Base-by-base conservation (phyloP, 2,797 vertebrate genomes). In the Eupleurogrammus muticus region DNA sequence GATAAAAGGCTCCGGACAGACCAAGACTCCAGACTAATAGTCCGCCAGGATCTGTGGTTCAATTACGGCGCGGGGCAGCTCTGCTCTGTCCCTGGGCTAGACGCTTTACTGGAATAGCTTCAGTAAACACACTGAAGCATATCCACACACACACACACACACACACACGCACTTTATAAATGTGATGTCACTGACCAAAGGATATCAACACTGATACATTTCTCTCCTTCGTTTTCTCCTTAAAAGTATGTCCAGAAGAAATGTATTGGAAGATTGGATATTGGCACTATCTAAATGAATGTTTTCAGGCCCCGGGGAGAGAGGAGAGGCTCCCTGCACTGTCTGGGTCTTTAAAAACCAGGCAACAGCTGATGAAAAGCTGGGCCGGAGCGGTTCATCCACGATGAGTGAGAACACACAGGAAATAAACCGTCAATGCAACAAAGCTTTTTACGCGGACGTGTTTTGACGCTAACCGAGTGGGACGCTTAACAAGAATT, bases 251-350 rank as follows among this genome's bases (percentile, higher is more conserved):
- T 91, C 85, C 71, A 81, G 79, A 73, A 84, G 86, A 90, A 89
- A 90, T 75, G 51, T 72, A 84, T 54, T 56, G 67, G 72, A 85
- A 91, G 87, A 92, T 89, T 92, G 86, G 85, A 85, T 90, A 89
- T 86, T 89, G 88, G 85, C 85, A 87, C 88, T 77, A 89, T 90
- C 89, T 87, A 88, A 92, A 91, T 89, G 69, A 92, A 89, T 90
- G 88, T 92, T 89, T 92, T 89, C 74, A 75, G 57, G 83, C 84
- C 90, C 74, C 14, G 46, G 81, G 90, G 81, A 84, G 67, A n/a
- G n/a, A n/a, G 73, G 46, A 51, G 54, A 65, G 58, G 59, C 77
- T 86, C 74, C 42, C 63, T 67, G 63, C 75, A 73, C 71, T 5
- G 69, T 83, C 85, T 87, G 81, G 81, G 64, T 83, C 77, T 87